Conservation (phyloP, 2,113 vertebrate species). For the Psophia crepitans region DNA sequence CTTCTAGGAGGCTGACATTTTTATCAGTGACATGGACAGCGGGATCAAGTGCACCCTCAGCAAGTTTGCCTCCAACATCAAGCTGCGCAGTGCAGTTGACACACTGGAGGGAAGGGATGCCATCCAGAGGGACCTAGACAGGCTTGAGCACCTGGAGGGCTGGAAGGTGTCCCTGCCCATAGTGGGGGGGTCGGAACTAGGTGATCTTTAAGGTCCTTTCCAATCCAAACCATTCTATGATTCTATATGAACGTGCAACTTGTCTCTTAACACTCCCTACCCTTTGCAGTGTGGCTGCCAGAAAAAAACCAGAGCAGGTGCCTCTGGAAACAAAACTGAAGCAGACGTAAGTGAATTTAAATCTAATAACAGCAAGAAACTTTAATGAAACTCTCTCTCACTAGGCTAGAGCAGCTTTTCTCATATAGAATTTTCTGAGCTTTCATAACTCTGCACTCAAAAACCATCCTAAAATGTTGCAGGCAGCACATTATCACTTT, state of each 20-base stretch:
- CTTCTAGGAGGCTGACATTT: neutral
- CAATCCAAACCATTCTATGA: too few relatives aligned
- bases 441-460: neutral
- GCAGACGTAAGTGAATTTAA: constrained; percentile 18
- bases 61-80: too few relatives aligned
- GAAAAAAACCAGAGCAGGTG: neutral
- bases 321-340: neutral
- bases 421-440: neutral
- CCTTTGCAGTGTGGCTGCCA: neutral
- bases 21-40: too few relatives aligned
- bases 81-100: too few relatives aligned
- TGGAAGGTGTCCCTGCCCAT: too few relatives aligned
- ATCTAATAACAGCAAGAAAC: constrained; percentile 23
- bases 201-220: too few relatives aligned
- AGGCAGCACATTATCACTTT: neutral
- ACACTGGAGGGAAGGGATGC: too few relatives aligned
- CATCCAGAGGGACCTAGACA: too few relatives aligned
- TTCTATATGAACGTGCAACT: neutral
- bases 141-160: too few relatives aligned
- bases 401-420: neutral
- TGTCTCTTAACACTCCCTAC: neutral
- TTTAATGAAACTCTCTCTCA: neutral
- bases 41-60: too few relatives aligned
- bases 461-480: neutral
- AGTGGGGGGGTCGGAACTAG: too few relatives aligned